These are phyloP conservation scores for Phengaris alcon DNA, from an alignment of 2,888 invertebrate genomes.

Conservation along the genomic window DNA sequence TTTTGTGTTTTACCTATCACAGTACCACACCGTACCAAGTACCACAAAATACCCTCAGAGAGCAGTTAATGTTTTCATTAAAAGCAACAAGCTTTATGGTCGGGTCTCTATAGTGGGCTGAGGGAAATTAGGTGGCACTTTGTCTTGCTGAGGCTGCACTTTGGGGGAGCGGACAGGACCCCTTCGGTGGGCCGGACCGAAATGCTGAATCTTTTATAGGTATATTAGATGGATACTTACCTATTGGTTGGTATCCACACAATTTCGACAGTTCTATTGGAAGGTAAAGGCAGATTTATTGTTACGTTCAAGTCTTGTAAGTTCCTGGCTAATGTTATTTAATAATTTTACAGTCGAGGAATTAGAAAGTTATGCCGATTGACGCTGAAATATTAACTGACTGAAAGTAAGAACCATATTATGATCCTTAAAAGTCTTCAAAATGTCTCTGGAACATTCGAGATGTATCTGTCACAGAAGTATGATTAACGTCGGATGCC, in stretches of 20 bases:
- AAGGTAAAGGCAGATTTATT: too few species aligned
- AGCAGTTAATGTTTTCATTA: constrained; percentile 73
- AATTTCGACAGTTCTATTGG: too few species aligned
- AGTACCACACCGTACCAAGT: too few species aligned
- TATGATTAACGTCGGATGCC: constrained; percentile 74
- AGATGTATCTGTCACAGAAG: constrained; percentile 72
- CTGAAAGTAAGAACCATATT: too few species aligned
- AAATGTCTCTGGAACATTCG: constrained; percentile 54
- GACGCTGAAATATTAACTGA: too few species aligned
- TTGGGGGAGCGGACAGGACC: constrained; percentile 35
- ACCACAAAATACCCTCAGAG: not conserved
- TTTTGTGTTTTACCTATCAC: not conserved
- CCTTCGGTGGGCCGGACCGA: constrained; percentile 30
- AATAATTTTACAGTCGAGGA: too few species aligned
- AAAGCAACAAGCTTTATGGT: constrained; percentile 69
- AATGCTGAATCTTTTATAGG: constrained; percentile 25
- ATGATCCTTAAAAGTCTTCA: constrained; percentile 45
- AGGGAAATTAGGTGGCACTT: constrained; percentile 65
- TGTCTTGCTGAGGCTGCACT: constrained; percentile 59
- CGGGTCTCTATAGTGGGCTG: constrained; percentile 61
- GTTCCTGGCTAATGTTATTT: too few species aligned
- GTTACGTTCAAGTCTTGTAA: too few species aligned
- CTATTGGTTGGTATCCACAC: too few species aligned
- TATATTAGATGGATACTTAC: not conserved
- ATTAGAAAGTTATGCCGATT: too few species aligned